phyloP scores from a whole-genome alignment of 1,140 invertebrate species.

The Apis cerana region DNA sequence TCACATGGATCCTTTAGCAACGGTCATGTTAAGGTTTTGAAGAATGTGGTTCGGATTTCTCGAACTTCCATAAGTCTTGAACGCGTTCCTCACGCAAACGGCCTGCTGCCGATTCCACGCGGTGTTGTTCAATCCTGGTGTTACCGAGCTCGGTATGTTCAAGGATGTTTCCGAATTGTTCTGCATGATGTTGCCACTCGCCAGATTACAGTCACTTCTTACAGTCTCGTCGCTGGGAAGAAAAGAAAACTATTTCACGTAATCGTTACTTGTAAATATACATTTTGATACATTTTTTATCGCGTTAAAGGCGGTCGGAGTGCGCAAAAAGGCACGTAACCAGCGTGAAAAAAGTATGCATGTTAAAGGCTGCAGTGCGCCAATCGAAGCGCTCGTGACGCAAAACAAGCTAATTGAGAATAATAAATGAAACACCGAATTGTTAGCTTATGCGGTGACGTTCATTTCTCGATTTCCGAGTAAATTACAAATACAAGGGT shows the following conservation, averaged over 20 bases:
- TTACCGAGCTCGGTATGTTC: slow-evolving; percentile 65
- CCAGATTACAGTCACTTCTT: slow-evolving; percentile 52
- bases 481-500: neutral
- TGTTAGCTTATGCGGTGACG: neutral
- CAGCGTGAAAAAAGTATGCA: neutral
- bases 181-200: slow-evolving; percentile 66
- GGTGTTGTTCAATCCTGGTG: slow-evolving; percentile 76
- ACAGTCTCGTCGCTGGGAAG: slow-evolving; percentile 67
- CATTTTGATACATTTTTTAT: neutral
- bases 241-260: neutral
- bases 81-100: slow-evolving; percentile 91
- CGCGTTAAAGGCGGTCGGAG: too few species aligned
- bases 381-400: neutral
- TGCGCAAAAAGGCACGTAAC: too few species aligned
- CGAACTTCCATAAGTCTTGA: slow-evolving; percentile 93
- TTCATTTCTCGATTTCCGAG: neutral
- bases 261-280: too few species aligned
- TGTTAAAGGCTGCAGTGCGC: neutral
- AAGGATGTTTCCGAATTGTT: slow-evolving; percentile 65
- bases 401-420: neutral
- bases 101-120: slow-evolving; percentile 87
- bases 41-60: slow-evolving; percentile 91
- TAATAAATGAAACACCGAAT: neutral
- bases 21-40: slow-evolving; percentile 93
- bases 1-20: slow-evolving; percentile 95